phyloP scores from a whole-genome alignment of 2,888 invertebrate genomes.

The Cyrtodaria siliqua region DNA sequence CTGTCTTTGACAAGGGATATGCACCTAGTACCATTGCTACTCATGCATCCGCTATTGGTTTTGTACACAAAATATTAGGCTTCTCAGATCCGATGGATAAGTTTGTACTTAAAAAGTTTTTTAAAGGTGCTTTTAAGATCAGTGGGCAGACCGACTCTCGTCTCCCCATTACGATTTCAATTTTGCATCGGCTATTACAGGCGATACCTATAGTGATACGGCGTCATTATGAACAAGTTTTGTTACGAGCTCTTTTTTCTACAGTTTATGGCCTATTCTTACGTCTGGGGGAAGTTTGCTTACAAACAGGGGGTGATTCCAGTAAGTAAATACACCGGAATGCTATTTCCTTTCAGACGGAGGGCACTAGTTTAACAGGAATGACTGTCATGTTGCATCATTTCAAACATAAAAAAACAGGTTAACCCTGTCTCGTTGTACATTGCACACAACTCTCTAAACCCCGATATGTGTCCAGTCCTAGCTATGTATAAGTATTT shows the following conservation, averaged over 20 bases:
- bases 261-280: slow-evolving; percentile 10
- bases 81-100: not conserved
- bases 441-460: not conserved
- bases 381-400: not conserved
- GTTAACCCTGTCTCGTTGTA: slow-evolving; percentile 1
- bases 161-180: slow-evolving; percentile 4
- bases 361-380: not conserved
- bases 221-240: not conserved
- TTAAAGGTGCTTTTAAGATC: slow-evolving; percentile 3
- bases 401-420: slow-evolving; percentile 22
- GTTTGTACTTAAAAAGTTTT: slow-evolving; percentile 6
- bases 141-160: not conserved
- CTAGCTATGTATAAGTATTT: not conserved
- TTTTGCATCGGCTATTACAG: not conserved
- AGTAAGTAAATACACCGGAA: not conserved
- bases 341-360: not conserved
- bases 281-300: slow-evolving; percentile 5
- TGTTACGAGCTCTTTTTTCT: slow-evolving; percentile 5
- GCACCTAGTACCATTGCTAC: slow-evolving; percentile 5
- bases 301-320: not conserved
- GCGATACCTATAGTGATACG: not conserved
- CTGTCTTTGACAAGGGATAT: not conserved
- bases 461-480: not conserved
- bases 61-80: not conserved
- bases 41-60: slow-evolving; percentile 7